Evolutionary conservation across 1,140 invertebrate genomes (phyloP).

Genomic region (Penaeus vannamei): DNA sequence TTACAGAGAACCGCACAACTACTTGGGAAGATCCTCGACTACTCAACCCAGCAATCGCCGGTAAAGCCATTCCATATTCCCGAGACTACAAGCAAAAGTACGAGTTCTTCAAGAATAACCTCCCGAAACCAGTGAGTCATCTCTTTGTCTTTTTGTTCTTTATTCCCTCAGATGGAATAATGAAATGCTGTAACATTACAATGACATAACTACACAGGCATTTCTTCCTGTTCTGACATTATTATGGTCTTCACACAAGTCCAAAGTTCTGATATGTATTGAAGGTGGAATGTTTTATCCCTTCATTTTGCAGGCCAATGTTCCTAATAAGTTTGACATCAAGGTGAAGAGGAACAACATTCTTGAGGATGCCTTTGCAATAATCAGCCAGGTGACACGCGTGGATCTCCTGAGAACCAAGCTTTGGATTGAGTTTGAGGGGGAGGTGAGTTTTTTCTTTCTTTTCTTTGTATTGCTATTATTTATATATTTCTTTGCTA

Average conservation of each 20-base stretch:
- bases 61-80: conserved; percentile 97
- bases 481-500: too few relatives aligned
- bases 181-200: background rate
- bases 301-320: conserved; percentile 82
- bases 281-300: too few relatives aligned
- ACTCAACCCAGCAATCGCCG: conserved; percentile 96
- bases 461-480: too few relatives aligned
- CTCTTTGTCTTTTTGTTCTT: conserved; percentile 6
- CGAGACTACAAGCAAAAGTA: conserved; percentile 99
- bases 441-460: conserved; percentile 76
- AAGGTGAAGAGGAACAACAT: conserved; percentile 91
- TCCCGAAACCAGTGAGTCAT: conserved; percentile 89
- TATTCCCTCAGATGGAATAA: background rate
- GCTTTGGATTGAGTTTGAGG: conserved; percentile 98
- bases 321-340: conserved; percentile 98
- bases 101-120: conserved; percentile 95
- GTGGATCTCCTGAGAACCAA: conserved; percentile 95
- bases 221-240: too few relatives aligned
- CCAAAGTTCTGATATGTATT: too few relatives aligned
- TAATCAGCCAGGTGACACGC: conserved; percentile 77
- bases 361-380: conserved; percentile 89
- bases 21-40: conserved; percentile 99
- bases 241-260: too few relatives aligned
- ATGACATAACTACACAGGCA: too few relatives aligned
- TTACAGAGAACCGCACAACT: conserved; percentile 80